Evolutionary conservation across 2,797 vertebrate genomes (phyloP).

Genomic region (Macropus fuliginosus): DNA sequence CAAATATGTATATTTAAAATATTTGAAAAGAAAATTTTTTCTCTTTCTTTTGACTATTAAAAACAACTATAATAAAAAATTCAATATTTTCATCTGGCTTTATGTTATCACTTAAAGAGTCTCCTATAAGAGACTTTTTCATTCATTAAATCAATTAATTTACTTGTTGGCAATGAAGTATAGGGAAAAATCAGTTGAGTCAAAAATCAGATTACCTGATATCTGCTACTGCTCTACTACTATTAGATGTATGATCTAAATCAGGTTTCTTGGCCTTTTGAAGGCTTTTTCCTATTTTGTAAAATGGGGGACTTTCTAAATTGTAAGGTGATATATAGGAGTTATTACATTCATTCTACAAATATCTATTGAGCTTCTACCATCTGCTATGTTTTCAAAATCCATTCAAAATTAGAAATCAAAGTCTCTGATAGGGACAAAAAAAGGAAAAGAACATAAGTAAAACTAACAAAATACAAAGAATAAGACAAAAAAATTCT

Average conservation of each 20-base stretch:
- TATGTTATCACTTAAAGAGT: neutral
- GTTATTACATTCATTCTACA: neutral
- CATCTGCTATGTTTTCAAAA: neutral
- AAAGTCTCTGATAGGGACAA: neutral
- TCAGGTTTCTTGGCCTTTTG: neutral
- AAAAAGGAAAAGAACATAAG: neutral
- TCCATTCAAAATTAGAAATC: neutral
- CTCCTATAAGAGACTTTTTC: neutral
- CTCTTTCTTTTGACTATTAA: neutral
- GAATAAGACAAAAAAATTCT: neutral
- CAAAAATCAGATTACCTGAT: neutral
- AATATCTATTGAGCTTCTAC: neutral
- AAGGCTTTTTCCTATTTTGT: neutral
- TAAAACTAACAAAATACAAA: neutral
- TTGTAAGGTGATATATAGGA: neutral
- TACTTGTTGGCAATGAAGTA: neutral
- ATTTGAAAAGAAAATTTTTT: neutral
- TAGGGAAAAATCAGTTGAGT: neutral
- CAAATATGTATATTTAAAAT: neutral
- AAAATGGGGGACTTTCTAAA: neutral
- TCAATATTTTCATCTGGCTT: neutral
- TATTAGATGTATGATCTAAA: neutral
- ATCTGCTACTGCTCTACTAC: neutral
- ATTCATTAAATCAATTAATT: neutral
- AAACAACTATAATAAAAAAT: neutral